phyloP scores from a whole-genome alignment of 2,797 vertebrate genomes.

The Hippopotamyrus pictus region DNA sequence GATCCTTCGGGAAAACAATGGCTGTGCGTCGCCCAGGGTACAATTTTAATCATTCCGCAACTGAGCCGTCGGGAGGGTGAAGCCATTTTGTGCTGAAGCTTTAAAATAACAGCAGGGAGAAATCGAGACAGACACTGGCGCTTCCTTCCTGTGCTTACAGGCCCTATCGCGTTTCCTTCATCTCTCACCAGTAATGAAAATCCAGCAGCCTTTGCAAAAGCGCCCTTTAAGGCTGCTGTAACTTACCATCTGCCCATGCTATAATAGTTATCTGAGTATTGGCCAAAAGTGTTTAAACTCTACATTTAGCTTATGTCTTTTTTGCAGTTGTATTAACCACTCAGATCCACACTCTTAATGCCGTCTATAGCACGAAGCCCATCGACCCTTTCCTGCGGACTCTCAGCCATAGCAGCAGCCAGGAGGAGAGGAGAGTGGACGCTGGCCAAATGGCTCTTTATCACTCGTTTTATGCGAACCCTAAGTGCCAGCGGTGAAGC shows the following conservation, averaged over 20 bases:
- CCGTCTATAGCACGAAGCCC: not conserved
- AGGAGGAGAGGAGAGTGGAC: not conserved
- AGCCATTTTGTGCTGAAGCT: slow-evolving; percentile 16
- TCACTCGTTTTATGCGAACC: not conserved
- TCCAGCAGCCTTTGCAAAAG: not conserved
- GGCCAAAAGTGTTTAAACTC: not conserved
- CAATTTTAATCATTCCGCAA: not conserved
- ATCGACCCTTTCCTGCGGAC: not conserved
- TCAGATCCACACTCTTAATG: not conserved
- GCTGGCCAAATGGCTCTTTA: not conserved
- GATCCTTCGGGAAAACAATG: not conserved
- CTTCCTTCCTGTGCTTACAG: slow-evolving; percentile 10
- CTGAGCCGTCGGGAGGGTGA: not conserved
- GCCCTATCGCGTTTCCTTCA: slow-evolving; percentile 16
- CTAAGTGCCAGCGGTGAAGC: not conserved
- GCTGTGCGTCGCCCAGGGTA: not conserved
- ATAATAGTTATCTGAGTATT: not conserved
- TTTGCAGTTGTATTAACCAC: not conserved
- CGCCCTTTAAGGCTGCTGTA: not conserved
- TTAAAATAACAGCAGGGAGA: slow-evolving; percentile 8
- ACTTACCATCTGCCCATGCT: not conserved
- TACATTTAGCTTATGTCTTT: not conserved
- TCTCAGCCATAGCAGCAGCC: not conserved
- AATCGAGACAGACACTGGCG: slow-evolving; percentile 13
- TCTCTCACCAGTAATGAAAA: not conserved